These are phyloP conservation scores for Amblyjoppa proteus DNA, from an alignment of 2,888 invertebrate species.

Conservation along the genomic window DNA sequence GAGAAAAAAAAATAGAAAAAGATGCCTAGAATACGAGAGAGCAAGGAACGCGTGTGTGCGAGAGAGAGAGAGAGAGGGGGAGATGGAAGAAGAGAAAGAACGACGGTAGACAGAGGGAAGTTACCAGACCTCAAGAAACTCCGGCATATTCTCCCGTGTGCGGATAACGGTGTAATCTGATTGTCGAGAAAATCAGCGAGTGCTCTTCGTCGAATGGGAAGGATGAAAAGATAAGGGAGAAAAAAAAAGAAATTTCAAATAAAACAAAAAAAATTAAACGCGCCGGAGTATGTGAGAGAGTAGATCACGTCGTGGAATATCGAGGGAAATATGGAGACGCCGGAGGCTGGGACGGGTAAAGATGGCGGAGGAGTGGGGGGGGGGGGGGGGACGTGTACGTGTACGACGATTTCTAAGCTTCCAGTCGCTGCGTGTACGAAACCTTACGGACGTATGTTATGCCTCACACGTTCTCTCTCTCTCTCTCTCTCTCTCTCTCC, in stretches of 20 bases:
- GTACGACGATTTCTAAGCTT: slow-evolving; percentile 63
- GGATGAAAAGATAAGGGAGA: neutral
- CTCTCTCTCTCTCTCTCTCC: slow-evolving; percentile 19
- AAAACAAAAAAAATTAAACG: neutral
- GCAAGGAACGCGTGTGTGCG: neutral
- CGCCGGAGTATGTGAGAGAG: slow-evolving; percentile 19
- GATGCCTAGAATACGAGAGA: slow-evolving; percentile 5
- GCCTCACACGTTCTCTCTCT: slow-evolving; percentile 43
- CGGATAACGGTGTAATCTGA: slow-evolving; percentile 52
- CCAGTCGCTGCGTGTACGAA: slow-evolving; percentile 48
- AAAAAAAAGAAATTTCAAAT: neutral
- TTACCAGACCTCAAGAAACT: slow-evolving; percentile 36
- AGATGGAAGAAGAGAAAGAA: neutral
- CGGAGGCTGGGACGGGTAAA: slow-evolving; percentile 22
- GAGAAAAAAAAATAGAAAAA: slow-evolving; percentile 37
- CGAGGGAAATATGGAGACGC: slow-evolving; percentile 54
- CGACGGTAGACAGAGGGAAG: slow-evolving; percentile 21
- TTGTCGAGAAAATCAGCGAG: slow-evolving; percentile 60
- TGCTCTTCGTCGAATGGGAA: slow-evolving; percentile 24
- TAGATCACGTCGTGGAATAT: slow-evolving; percentile 50
- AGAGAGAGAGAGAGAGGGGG: slow-evolving; percentile 4
- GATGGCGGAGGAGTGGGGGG: slow-evolving; percentile 1
- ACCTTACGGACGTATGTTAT: slow-evolving; percentile 53
- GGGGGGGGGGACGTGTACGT: slow-evolving; percentile 51
- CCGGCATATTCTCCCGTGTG: slow-evolving; percentile 21